Evolutionary conservation across 2,797 vertebrate genomes (phyloP).

Genomic region (Lutjanus argentimaculatus): DNA sequence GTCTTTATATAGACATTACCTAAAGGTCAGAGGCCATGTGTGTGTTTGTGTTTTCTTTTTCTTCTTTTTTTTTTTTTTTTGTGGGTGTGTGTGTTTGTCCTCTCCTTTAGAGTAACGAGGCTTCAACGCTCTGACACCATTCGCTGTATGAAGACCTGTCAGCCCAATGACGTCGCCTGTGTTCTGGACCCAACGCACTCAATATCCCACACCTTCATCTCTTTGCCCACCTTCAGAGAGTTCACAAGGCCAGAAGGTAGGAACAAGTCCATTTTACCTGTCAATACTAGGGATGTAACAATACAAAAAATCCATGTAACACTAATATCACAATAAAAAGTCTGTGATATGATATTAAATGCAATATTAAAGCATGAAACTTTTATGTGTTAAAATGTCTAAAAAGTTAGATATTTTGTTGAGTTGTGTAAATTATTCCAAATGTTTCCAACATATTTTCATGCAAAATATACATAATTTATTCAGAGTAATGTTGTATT

Average conservation of each 20-base stretch:
- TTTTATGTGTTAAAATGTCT: too few species aligned
- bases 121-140: conserved; percentile 90
- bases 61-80: conserved; percentile 20
- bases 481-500: too few species aligned
- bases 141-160: conserved; percentile 95
- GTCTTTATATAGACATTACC: conserved; percentile 47
- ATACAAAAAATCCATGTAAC: too few species aligned
- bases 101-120: conserved; percentile 77
- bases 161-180: conserved; percentile 89
- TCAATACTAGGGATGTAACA: too few species aligned
- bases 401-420: too few species aligned
- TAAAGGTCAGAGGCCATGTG: conserved; percentile 63
- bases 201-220: conserved; percentile 94
- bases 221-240: conserved; percentile 95
- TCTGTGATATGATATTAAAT: too few species aligned
- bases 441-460: too few species aligned
- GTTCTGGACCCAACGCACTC: conserved; percentile 91
- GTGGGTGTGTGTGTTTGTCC: conserved; percentile 55
- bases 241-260: conserved; percentile 93
- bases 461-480: too few species aligned
- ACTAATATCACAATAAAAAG: too few species aligned
- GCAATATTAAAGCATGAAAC: too few species aligned
- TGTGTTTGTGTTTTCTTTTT: conserved; percentile 46
- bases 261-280: conserved; percentile 30
- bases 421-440: too few species aligned